Evolutionary conservation across 1,140 invertebrate species (phyloP).

Genomic region (Achatina immaculata): DNA sequence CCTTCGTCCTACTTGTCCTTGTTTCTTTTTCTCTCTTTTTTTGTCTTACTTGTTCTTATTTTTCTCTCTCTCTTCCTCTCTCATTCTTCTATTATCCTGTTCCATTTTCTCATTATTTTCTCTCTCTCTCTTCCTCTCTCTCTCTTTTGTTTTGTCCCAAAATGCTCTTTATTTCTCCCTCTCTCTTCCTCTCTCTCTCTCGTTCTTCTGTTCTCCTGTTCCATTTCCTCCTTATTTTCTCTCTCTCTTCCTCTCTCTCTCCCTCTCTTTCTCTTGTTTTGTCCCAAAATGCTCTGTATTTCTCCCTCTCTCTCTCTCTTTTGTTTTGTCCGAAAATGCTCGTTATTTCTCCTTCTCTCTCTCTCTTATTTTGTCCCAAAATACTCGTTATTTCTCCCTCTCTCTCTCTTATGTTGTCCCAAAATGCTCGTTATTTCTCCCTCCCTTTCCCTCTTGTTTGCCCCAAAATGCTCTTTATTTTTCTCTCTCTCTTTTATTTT

Average conservation of each 20-base stretch:
- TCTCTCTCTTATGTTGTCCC: not conserved
- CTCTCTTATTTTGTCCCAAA: not conserved
- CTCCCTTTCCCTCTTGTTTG: not conserved
- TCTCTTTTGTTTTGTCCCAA: too few relatives aligned
- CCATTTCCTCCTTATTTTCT: too few relatives aligned
- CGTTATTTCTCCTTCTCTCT: constrained; percentile 10
- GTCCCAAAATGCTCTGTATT: not conserved
- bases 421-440: not conserved
- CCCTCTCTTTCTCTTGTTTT: not conserved
- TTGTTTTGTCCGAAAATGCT: too few relatives aligned
- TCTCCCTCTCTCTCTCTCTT: not conserved
- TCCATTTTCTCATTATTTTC: not conserved
- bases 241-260: too few relatives aligned
- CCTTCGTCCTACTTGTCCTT: not conserved
- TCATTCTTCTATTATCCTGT: too few relatives aligned
- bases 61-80: not conserved
- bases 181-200: too few relatives aligned
- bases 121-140: not conserved
- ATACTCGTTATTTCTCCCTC: too few relatives aligned
- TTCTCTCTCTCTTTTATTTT: not conserved
- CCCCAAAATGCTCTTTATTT: not conserved
- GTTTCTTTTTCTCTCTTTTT: not conserved
- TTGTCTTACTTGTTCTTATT: not conserved
- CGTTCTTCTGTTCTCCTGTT: too few relatives aligned
- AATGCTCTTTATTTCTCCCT: too few relatives aligned